phyloP scores from a whole-genome alignment of 2,113 vertebrate genomes.

The Patagioenas fasciata region DNA sequence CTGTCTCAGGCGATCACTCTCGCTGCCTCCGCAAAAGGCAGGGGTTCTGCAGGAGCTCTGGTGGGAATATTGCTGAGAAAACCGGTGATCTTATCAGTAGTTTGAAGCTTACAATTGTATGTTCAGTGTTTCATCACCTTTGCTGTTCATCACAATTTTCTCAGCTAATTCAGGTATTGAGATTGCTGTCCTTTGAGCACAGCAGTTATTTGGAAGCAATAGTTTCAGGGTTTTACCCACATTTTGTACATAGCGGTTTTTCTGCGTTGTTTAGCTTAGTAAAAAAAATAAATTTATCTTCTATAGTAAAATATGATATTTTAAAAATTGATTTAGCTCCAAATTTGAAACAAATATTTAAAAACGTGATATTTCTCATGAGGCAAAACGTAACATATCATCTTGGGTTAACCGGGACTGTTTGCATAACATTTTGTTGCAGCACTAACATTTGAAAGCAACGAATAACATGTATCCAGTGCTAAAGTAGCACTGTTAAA shows the following conservation, averaged over 20 bases:
- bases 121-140: not conserved
- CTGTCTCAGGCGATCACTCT: not conserved
- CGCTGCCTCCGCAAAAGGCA: not conserved
- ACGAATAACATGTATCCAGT: accelerated
- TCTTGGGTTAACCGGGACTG: not conserved
- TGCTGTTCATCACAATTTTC: not conserved
- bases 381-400: not conserved
- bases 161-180: not conserved
- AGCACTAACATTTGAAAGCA: not conserved
- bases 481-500: not conserved
- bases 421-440: not conserved
- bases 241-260: not conserved
- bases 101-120: not conserved
- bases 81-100: not conserved
- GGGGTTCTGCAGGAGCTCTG: not conserved
- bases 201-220: not conserved
- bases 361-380: not conserved
- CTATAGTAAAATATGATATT: not conserved
- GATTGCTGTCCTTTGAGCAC: not conserved
- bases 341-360: not conserved
- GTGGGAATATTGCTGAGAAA: not conserved
- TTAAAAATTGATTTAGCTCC: not conserved
- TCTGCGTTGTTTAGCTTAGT: not conserved
- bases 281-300: not conserved
- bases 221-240: not conserved